A percentile compares a stretch with the other conserved stretches of the same genome.
Evolutionary conservation across 2,797 vertebrate genomes (phyloP).

Genomic region (Loriculus beryllinus): DNA sequence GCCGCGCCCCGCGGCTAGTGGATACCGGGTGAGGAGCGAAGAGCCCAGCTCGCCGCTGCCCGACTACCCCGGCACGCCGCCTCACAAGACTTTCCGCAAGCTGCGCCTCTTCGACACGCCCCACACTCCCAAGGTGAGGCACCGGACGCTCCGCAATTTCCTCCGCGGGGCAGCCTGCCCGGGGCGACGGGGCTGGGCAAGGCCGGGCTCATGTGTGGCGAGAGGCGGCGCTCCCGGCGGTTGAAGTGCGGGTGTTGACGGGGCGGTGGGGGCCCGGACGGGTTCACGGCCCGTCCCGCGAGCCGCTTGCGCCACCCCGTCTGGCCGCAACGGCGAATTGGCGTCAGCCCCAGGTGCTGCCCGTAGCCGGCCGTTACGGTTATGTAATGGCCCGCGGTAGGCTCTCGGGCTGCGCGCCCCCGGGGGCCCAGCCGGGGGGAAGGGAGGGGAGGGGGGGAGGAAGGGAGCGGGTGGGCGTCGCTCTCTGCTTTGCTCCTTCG

Average conservation of each 20-base stretch:
- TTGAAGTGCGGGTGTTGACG: not conserved
- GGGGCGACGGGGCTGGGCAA: not conserved
- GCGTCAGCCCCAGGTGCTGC: not conserved
- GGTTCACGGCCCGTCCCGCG: not conserved
- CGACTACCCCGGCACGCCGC: slow-evolving; percentile 91
- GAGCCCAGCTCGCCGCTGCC: slow-evolving; percentile 83
- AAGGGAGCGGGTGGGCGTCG: not conserved
- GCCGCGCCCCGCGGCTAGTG: slow-evolving; percentile 51
- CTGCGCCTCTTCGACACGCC: slow-evolving; percentile 94
- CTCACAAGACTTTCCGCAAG: slow-evolving; percentile 95
- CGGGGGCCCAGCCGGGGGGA: not conserved
- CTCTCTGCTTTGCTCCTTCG: not conserved
- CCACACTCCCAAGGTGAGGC: slow-evolving; percentile 93
- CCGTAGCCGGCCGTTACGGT: not conserved
- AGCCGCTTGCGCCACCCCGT: not conserved
- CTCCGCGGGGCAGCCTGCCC: not conserved
- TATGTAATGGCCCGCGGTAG: not conserved
- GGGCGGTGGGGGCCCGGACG: not conserved
- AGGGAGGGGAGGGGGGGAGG: no score
- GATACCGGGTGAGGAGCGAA: not conserved
- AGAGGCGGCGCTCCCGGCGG: not conserved
- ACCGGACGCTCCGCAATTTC: not conserved
- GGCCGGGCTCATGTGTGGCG: not conserved
- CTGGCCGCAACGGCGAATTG: not conserved
- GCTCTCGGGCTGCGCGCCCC: not conserved